Base-by-base conservation (phyloP, 2,113 vertebrate species). In the Oncorhynchus masou region DNA sequence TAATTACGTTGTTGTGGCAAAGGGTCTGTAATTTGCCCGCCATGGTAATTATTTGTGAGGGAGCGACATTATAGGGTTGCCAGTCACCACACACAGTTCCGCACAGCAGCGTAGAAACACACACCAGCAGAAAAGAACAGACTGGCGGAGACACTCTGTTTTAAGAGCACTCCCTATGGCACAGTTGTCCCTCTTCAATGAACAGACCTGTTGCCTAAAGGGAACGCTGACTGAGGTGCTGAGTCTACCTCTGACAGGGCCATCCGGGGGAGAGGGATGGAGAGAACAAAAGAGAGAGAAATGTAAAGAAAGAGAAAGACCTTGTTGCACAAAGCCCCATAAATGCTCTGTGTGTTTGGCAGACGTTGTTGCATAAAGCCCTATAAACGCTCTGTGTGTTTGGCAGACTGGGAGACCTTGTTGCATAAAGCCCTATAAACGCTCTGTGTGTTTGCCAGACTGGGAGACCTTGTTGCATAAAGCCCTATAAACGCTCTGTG, bases 1-100 rank as follows among this genome's bases (percentile, higher is more conserved):
- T 88, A 87, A 89, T 86, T 84, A 85, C 73, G 83, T 80, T 81
- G 78, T 87, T 87, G 74, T 78, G 81, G 74, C 69, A 66, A 78
- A n/a, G 49, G 76, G 70, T 67, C 66, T 82, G 73, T 83, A 70
- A 85, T 87, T 89, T 62, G 49, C 66, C 39, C 69, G 49, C 60
- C 69, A 84, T 64, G 27, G 75, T 83, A 80, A 83, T 84, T 86
- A 79, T 64, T 71, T 81, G 60, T 25, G 19, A 3, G 66, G 7
- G 5, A 13, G 68, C 9, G 8, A 9, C 68, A 70, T n/a, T 12
- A 39, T 49, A 24, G 34, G 39, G 20, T 48, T 54, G 22, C n/a
- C 16, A 25, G 13, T 57, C 39, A 22, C n/a, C 22, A 57, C 60
- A 31, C 69, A 66, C 64, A 66, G 24, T 27, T 15, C 22, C 20